Conservation (phyloP, 2,113 vertebrate genomes). For the Esox niger region DNA sequence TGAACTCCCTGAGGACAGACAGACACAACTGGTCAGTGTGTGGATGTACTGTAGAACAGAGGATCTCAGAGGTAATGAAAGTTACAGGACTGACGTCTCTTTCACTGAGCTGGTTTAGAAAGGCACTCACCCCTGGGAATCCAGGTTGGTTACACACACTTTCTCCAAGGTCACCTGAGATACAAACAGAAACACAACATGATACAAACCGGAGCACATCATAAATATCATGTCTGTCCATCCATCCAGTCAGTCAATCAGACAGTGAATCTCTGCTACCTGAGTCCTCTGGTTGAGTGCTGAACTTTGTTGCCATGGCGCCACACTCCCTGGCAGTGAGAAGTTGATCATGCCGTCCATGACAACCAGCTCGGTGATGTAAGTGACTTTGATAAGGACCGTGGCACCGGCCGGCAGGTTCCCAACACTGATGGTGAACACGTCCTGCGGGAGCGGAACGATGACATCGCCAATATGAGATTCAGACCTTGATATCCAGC, state of each 20-base stretch:
- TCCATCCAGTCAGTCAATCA: neutral
- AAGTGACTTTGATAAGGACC: conserved; percentile 86
- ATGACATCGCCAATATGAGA: neutral
- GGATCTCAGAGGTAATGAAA: too few relatives aligned
- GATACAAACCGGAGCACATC: too few relatives aligned
- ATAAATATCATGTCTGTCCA: neutral
- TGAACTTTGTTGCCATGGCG: conserved; percentile 81
- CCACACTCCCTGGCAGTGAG: conserved; percentile 77
- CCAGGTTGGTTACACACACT: conserved; percentile 70
- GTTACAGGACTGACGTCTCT: neutral
- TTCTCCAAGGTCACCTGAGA: conserved; percentile 74
- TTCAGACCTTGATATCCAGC: too few relatives aligned
- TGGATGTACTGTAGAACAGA: too few relatives aligned
- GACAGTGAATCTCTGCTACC: conserved; percentile 50
- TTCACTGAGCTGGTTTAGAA: neutral
- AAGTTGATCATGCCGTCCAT: conserved; percentile 65
- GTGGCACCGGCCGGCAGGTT: conserved; percentile 78
- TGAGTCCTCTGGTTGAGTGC: conserved; percentile 83
- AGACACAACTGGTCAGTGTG: neutral
- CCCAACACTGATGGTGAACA: conserved; percentile 86
- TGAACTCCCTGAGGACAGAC: conserved; percentile 67
- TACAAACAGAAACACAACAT: conserved; percentile 16
- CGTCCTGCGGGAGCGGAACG: conserved; percentile 64
- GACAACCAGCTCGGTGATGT: conserved; percentile 78
- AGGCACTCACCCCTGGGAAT: conserved; percentile 68